Percentiles rank a stretch among this genome's conserved stretches.
phyloP scores from a whole-genome alignment of 2,888 invertebrate species.

The Heteromurus nitidus region DNA sequence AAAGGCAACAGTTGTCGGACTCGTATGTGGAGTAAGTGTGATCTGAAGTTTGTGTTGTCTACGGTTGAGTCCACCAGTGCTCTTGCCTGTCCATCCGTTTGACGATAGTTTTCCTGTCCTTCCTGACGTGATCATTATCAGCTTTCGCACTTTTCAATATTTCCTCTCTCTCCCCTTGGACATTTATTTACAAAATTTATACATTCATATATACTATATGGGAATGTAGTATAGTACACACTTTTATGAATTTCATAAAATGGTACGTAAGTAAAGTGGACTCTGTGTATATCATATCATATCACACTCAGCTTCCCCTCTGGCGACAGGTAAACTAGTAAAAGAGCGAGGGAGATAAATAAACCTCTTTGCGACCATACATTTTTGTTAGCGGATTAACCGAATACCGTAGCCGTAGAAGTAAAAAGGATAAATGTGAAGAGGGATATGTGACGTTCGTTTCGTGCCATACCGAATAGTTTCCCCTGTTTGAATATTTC shows the following conservation, averaged over 20 bases:
- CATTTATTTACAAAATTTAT: too few species aligned
- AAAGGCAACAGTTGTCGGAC: background rate
- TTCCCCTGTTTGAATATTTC: conserved; percentile 3
- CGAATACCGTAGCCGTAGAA: conserved; percentile 49
- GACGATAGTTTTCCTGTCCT: conserved; percentile 34
- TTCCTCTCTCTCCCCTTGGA: too few species aligned
- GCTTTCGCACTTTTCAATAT: conserved; percentile 38
- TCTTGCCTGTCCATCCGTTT: conserved; percentile 47
- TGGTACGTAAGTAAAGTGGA: conserved; percentile 37
- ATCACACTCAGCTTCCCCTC: conserved; percentile 46
- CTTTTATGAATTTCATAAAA: conserved; percentile 13
- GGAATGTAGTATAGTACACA: background rate
- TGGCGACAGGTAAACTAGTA: conserved; percentile 41
- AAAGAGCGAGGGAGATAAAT: background rate
- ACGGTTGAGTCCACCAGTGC: background rate
- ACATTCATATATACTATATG: background rate
- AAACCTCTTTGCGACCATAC: conserved; percentile 12
- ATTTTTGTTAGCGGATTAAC: conserved; percentile 52
- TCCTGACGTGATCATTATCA: background rate
- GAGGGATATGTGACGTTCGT: too few species aligned
- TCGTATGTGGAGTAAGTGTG: background rate
- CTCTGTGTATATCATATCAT: too few species aligned
- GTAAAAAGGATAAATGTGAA: conserved; percentile 34
- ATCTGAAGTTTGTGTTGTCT: background rate
- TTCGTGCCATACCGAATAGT: conserved; percentile 49